These are phyloP conservation scores for Agrilus cyanescens DNA, from an alignment of 2,888 invertebrate genomes.

Conservation along the genomic window DNA sequence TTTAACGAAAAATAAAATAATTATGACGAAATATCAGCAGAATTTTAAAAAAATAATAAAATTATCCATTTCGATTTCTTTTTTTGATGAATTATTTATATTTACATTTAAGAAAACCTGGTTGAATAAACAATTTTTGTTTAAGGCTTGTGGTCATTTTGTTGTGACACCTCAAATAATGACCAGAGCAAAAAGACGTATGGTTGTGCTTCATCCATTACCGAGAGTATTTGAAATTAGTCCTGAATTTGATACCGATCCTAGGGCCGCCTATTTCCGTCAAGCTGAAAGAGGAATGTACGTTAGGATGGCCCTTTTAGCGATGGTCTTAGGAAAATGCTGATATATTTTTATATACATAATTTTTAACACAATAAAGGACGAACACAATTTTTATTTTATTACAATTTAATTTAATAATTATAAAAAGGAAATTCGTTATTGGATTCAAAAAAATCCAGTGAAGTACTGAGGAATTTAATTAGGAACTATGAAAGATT, in stretches of 20 bases:
- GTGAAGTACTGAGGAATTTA: too few species aligned
- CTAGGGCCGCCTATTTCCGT: constrained; percentile 94
- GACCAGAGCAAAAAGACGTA: constrained; percentile 85
- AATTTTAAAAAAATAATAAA: too few species aligned
- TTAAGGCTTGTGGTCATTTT: constrained; percentile 73
- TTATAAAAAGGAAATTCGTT: too few species aligned
- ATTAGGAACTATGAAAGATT: too few species aligned
- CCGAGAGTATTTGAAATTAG: constrained; percentile 93
- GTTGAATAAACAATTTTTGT: constrained; percentile 12
- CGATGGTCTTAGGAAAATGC: constrained; percentile 68
- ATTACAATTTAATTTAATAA: not conserved
- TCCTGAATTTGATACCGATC: constrained; percentile 89
- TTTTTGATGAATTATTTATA: not conserved
- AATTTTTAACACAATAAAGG: not conserved
- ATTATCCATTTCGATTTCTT: too few species aligned
- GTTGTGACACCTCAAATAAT: constrained; percentile 91
- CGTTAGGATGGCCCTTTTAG: constrained; percentile 92
- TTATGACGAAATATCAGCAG: too few species aligned
- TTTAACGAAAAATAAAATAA: too few species aligned
- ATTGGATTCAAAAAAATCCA: too few species aligned
- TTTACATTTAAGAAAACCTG: constrained; percentile 1
- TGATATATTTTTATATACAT: constrained; percentile 14
- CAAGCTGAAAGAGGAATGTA: constrained; percentile 98
- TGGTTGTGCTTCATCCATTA: constrained; percentile 95
- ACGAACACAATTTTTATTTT: not conserved